Percentiles rank a stretch among this genome's conserved stretches.
These are phyloP conservation scores for Chirona hameri DNA, from an alignment of 2,888 invertebrate genomes.

Conservation along the genomic window DNA sequence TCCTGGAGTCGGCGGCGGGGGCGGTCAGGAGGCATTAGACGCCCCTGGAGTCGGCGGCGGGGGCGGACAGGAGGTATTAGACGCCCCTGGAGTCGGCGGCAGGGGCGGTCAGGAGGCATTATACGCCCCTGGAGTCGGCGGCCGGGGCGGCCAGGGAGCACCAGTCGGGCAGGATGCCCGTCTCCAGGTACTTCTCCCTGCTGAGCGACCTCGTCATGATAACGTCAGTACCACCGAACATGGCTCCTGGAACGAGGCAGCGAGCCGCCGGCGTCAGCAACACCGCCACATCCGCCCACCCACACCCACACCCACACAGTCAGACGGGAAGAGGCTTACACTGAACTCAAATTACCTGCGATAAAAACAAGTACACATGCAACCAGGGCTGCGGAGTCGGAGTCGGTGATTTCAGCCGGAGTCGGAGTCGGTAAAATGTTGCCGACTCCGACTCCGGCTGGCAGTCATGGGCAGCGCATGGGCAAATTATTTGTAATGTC, in stretches of 20 bases:
- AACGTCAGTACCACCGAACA: conserved; percentile 72
- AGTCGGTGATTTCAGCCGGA: too few species aligned
- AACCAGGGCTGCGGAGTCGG: too few species aligned
- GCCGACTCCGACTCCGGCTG: too few species aligned
- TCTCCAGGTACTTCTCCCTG: conserved; percentile 68
- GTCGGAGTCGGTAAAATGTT: too few species aligned
- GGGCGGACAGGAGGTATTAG: not conserved
- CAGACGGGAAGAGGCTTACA: too few species aligned
- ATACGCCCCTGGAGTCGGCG: not conserved
- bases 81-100: too few species aligned
- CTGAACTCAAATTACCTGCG: too few species aligned
- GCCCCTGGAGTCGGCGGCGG: not conserved
- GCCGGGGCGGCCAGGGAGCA: conserved; percentile 44
- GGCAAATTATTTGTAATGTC: too few species aligned
- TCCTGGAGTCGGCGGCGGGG: not conserved
- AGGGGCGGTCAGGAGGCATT: not conserved
- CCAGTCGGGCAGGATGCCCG: conserved; percentile 77
- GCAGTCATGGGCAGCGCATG: too few species aligned
- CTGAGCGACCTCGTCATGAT: conserved; percentile 65
- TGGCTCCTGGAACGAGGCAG: conserved; percentile 56
- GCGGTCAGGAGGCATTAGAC: not conserved
- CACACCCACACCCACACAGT: too few species aligned
- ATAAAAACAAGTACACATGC: too few species aligned
- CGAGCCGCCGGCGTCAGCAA: not conserved
- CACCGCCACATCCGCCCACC: too few species aligned